Base-by-base conservation (phyloP, 2,888 invertebrate genomes). In the Lordiphosa fenestrarum region DNA sequence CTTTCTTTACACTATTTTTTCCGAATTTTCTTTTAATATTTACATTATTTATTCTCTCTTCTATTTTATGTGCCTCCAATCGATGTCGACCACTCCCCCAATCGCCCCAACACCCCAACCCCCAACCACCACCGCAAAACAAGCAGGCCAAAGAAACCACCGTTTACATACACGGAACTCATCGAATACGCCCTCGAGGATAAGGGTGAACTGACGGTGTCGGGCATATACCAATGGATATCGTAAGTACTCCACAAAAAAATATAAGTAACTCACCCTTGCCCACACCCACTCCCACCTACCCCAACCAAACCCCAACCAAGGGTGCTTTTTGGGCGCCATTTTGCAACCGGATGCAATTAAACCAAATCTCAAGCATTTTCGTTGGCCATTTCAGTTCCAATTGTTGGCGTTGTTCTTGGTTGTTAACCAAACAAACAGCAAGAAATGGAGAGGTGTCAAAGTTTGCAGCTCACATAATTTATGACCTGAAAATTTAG, bases 191-290 rank as follows among this genome's bases (percentile, higher is more conserved):
- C 96, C 41, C 90, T 97, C 63, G 92, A 94, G 74, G 96, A 96
- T 88, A 94, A 93, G 84, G 95, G 96, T 53, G 95, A 96, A 90
- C 90, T 97, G 66, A 96, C 96, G 0, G 96, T 96, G 35, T 96
- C 96, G 5, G 96, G 95, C 53, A 96, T 97, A 77, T 97, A 97
- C 89, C 94, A 95, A 82, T 96, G 96, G 96, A 96, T 97, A 85
- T 96, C 96, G 96, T 96, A 91, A 96, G 96, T 94, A 81, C 61
- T 60, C 49, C 38, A 41, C 51, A 52, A 49, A 19, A 38, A 50
- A 41, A 51, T 50, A 49, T 13, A 38, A 47, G 41, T 39, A 40
- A 37, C 9, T 35, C 3, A 10, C 39, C 25, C 25, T 6, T 6
- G 4, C 23, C 12, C 13, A 4, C n/a, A 12, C 6, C 41, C 25